phyloP scores from a whole-genome alignment of 2,113 vertebrate genomes.

The Numida meleagris region DNA sequence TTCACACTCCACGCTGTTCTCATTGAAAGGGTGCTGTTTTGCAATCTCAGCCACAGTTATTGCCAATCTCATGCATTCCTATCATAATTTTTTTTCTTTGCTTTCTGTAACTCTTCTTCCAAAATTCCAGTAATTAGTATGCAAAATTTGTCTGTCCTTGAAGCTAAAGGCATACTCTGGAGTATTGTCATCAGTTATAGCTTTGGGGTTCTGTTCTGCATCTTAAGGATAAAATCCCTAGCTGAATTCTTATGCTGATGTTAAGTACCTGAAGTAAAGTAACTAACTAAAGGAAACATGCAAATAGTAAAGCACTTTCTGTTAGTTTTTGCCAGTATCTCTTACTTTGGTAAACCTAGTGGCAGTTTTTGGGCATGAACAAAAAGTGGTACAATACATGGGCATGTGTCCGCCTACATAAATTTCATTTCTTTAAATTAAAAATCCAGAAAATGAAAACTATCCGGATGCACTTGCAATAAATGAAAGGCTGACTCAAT shows the following conservation, averaged over 20 bases:
- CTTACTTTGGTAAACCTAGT: neutral
- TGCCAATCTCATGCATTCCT: neutral
- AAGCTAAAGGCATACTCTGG: neutral
- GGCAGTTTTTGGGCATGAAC: neutral
- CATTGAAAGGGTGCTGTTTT: neutral
- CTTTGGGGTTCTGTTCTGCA: neutral
- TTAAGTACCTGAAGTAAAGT: neutral
- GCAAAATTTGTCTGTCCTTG: constrained; percentile 15
- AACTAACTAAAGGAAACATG: neutral
- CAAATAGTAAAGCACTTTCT: neutral
- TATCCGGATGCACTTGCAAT: neutral
- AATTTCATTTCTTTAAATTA: constrained; percentile 49
- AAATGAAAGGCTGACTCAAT: constrained; percentile 46
- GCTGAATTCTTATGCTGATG: neutral
- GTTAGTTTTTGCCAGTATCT: neutral
- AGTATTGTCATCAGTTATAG: neutral
- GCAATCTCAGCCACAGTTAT: neutral
- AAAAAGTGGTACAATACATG: neutral
- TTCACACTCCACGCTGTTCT: neutral
- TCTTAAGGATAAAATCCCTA: neutral
- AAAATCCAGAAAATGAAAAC: constrained; percentile 33
- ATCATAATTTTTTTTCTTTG: neutral
- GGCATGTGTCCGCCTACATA: neutral
- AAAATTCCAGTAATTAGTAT: neutral
- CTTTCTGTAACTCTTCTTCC: neutral